phyloP scores from a whole-genome alignment of 2,797 vertebrate genomes.

The Psittacula echo region DNA sequence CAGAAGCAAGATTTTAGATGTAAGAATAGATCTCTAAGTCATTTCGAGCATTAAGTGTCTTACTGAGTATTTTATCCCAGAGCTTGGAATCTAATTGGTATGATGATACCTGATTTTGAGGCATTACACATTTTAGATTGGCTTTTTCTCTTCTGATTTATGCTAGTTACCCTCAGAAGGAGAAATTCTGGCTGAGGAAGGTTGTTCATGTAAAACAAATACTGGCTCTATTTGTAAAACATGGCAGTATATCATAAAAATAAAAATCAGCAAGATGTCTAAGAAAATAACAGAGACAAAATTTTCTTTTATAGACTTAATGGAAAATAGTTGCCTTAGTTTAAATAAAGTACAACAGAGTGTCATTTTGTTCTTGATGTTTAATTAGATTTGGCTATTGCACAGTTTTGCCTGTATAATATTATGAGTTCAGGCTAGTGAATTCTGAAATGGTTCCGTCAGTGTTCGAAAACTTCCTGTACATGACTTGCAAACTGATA shows the following conservation, averaged over 20 bases:
- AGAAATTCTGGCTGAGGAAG: neutral
- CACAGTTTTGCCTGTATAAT: neutral
- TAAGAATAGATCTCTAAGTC: neutral
- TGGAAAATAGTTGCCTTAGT: neutral
- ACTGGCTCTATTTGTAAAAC: neutral
- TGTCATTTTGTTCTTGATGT: neutral
- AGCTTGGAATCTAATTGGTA: neutral
- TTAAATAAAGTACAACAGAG: neutral
- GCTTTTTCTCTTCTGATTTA: neutral
- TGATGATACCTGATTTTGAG: neutral
- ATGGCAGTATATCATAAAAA: neutral
- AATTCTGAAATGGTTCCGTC: constrained; percentile 46
- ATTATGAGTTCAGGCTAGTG: neutral
- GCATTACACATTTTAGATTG: neutral
- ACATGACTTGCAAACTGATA: constrained; percentile 15
- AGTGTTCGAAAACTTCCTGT: constrained; percentile 52
- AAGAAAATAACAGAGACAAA: neutral
- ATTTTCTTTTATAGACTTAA: neutral
- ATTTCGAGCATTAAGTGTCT: neutral
- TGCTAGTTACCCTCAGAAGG: neutral
- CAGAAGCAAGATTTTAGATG: neutral
- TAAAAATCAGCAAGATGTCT: neutral
- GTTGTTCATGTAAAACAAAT: neutral
- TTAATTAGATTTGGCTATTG: neutral
- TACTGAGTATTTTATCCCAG: neutral